A percentile compares a stretch with the other conserved stretches of the same genome.
Evolutionary conservation across 35 echinoderm and acorn worm species (phyloP).

Genomic region (Eucidaris tribuloides): DNA sequence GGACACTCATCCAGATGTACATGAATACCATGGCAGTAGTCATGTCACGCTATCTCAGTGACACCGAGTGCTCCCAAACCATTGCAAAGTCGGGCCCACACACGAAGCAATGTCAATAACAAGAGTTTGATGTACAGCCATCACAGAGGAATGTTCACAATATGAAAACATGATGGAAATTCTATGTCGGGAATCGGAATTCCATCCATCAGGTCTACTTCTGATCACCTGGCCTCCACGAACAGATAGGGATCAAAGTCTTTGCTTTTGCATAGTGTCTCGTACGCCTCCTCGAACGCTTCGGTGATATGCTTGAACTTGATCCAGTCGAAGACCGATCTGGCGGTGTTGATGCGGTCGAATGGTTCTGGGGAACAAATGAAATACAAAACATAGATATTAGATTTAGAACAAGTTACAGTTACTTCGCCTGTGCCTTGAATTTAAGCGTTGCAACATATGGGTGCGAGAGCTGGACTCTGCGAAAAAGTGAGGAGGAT

Average conservation of each 20-base stretch:
- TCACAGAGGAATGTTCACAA: background rate
- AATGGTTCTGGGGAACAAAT: slow-evolving; percentile 74
- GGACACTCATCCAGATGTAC: too few relatives aligned
- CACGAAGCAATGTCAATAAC: background rate
- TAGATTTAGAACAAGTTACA: too few relatives aligned
- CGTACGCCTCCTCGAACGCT: slow-evolving; percentile 24
- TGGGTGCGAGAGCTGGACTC: too few relatives aligned
- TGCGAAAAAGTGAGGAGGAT: too few relatives aligned
- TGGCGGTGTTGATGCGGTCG: slow-evolving; percentile 53
- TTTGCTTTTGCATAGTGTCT: slow-evolving; percentile 7
- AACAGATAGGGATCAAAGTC: background rate
- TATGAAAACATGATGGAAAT: background rate
- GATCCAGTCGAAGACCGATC: slow-evolving; percentile 39
- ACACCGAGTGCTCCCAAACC: background rate
- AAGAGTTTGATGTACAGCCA: background rate
- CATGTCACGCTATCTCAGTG: too few relatives aligned
- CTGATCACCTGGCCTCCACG: slow-evolving; percentile 20
- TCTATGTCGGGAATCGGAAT: background rate
- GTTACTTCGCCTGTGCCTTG: too few relatives aligned
- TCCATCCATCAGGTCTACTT: background rate
- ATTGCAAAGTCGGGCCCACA: background rate
- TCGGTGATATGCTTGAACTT: slow-evolving; percentile 22
- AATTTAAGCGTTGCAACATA: too few relatives aligned
- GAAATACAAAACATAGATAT: too few relatives aligned
- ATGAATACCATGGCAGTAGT: too few relatives aligned